Base-by-base conservation (phyloP, 2,888 invertebrate species). In the Slavum lentiscoides region DNA sequence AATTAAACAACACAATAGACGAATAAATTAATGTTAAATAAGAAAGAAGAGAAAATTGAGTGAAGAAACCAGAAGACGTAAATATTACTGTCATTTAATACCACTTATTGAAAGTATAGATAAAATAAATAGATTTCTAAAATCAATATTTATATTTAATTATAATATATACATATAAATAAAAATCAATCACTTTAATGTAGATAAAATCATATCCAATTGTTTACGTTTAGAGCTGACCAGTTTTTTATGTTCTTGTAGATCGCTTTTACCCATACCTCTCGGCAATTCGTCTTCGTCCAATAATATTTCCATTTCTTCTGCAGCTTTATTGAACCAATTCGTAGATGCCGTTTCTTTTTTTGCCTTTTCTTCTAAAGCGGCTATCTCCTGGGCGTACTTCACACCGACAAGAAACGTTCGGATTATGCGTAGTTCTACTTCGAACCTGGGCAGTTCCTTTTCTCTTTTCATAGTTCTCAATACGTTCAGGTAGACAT, bases 301-400 rank as follows among this genome's bases (percentile, higher is more conserved):
- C 3, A 97, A 87, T 82, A 98, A 91, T 84, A 97, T 92, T 86
- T 98, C 98, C 92, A 96, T 94, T 84, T 97, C 96, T 83, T 91
- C 90, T 0, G 95, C 95, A 2, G 93, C 92, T 85, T 92, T 93
- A 84, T 93, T 91, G 85, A 94, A 88, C 98, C 98, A 98, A 37
- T 93, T 93, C 83, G 90, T 90, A 84, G 94, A 90, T 15, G 91
- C 90, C 90, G 90, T 0, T 89, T 87, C 81, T 92, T 90, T 43
- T 90, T 88, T 83, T 67, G 89, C 87, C 85, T 88, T 89, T 84
- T 93, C 88, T 86, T 95, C 92, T 82, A 64, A 76, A 11, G 39
- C 58, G 49, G 23, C 55, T 68, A 72, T 23, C 7, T 72, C 69
- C 23, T 82, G 82, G 19, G 82, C 75, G 4, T 67, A n/a, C 17